Percentiles rank a stretch among this genome's conserved stretches.
These are phyloP conservation scores for Apodemia mormo DNA, from an alignment of 2,888 invertebrate genomes.

Conservation along the genomic window DNA sequence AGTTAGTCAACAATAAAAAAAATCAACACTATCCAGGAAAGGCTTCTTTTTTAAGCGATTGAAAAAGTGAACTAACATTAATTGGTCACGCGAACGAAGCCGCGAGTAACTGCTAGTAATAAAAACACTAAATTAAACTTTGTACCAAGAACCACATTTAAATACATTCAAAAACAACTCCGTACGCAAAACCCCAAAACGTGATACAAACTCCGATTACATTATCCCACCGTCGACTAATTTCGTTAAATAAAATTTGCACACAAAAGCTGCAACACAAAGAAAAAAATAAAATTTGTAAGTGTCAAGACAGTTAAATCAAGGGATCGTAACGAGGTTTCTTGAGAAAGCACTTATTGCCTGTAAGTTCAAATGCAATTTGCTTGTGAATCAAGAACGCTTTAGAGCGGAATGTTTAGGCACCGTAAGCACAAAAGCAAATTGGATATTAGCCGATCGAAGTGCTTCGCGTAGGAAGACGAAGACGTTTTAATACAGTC, in stretches of 20 bases:
- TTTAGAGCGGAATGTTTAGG: constrained; percentile 34
- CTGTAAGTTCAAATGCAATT: constrained; percentile 64
- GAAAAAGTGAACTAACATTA: too few species aligned
- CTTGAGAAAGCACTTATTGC: constrained; percentile 57
- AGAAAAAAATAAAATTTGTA: constrained; percentile 66
- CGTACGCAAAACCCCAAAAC: constrained; percentile 47
- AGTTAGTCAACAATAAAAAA: too few species aligned
- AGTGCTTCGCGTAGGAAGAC: not conserved
- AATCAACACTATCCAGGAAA: too few species aligned
- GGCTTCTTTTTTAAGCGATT: too few species aligned
- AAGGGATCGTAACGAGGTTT: constrained; percentile 64
- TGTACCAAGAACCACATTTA: constrained; percentile 19
- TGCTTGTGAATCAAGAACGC: constrained; percentile 41
- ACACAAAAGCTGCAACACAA: constrained; percentile 63
- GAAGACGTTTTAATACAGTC: not conserved
- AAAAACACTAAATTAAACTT: constrained; percentile 2
- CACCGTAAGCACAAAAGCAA: constrained; percentile 20
- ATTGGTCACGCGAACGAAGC: too few species aligned
- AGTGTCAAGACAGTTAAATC: constrained; percentile 76
- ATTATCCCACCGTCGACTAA: constrained; percentile 40
- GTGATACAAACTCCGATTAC: constrained; percentile 61
- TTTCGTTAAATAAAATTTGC: constrained; percentile 66
- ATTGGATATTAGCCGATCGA: constrained; percentile 21
- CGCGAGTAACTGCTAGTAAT: too few species aligned
- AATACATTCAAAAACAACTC: constrained; percentile 15